Evolutionary conservation across 2,113 vertebrate genomes (phyloP), one percentile per base, ranked within the genome.

Genomic region (Aspiorhynchus laticeps): DNA sequence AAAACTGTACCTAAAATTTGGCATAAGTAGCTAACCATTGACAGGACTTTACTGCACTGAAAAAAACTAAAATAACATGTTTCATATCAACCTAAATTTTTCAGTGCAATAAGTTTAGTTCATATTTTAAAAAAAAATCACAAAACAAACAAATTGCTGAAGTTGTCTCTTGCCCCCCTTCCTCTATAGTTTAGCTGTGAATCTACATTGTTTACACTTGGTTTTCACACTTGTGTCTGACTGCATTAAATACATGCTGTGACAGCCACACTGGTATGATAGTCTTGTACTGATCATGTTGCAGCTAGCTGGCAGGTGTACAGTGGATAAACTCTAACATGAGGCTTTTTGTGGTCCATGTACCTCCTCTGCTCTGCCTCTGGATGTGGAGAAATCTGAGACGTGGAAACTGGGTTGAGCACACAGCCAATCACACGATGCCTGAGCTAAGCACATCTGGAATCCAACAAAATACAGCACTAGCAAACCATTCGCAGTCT

Each of bases 361-460:
- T 73, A 43, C 63, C 7, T 88, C 43, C 41, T 71, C 24, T 36
- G 51, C 41, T 84, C 36, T 84, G 86, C 41, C 90, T 90, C 43
- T 85, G 88, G 86, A 61, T 87, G 56, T 80, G 69, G 53, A 90
- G 88, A 91, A 93, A 93, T 90, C 87, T 53, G 77, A 92, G 89
- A 90, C 31, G 5, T n/a, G 85, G 86, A 84, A 91, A 91, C 76
- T 2, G 63, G 78, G 88, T 80, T 56, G 86, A 91, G 71, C 90
- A 88, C 61, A 59, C 91, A 89, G 91, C 67, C 88, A 82, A 74
- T 80, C 17, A 26, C 85, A 81, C 78, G 80, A 92, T 84, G 71
- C 36, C 63, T 85, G 82, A 85, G 82, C 63, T 79, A 91, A 90
- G 93, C 88, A 88, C 90, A 91, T 94, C 89, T 93, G 91, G 90